Percentiles rank a stretch among this genome's conserved stretches.
Conservation (phyloP, 2,888 invertebrate species). For the Rotaria magnacalcarata region DNA sequence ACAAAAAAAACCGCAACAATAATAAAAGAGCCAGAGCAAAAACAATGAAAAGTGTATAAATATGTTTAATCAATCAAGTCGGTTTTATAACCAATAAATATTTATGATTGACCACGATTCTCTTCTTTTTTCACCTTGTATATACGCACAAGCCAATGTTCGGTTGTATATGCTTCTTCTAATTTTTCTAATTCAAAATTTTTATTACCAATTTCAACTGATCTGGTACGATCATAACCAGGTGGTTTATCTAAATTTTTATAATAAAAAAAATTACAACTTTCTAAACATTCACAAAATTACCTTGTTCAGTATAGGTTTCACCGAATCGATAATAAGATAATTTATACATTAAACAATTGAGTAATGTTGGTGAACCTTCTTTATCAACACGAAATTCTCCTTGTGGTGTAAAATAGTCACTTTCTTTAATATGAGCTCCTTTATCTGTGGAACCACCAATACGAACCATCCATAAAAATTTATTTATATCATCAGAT, state of each 20-base stretch:
- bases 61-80: neutral
- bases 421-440: conserved; percentile 86
- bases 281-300: neutral
- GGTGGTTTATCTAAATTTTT: conserved; percentile 73
- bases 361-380: conserved; percentile 81
- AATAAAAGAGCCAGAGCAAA: conserved; percentile 4
- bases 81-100: neutral
- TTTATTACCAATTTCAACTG: conserved; percentile 96
- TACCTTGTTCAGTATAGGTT: conserved; percentile 45
- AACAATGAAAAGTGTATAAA: conserved; percentile 19
- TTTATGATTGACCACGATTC: conserved; percentile 63
- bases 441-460: conserved; percentile 84
- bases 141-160: conserved; percentile 96
- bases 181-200: conserved; percentile 93
- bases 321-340: conserved; percentile 91
- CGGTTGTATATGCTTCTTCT: conserved; percentile 98
- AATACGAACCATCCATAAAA: conserved; percentile 96
- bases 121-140: conserved; percentile 92
- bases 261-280: too few relatives aligned
- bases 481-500: conserved; percentile 89
- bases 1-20: conserved; percentile 20
- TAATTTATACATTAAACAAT: conserved; percentile 99
- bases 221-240: conserved; percentile 87
- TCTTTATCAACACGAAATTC: conserved; percentile 93
- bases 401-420: conserved; percentile 88